Evolutionary conservation across 2,888 invertebrate genomes (phyloP), one percentile per base, ranked within the genome.

Genomic region (Leptinotarsa rubiginosa): DNA sequence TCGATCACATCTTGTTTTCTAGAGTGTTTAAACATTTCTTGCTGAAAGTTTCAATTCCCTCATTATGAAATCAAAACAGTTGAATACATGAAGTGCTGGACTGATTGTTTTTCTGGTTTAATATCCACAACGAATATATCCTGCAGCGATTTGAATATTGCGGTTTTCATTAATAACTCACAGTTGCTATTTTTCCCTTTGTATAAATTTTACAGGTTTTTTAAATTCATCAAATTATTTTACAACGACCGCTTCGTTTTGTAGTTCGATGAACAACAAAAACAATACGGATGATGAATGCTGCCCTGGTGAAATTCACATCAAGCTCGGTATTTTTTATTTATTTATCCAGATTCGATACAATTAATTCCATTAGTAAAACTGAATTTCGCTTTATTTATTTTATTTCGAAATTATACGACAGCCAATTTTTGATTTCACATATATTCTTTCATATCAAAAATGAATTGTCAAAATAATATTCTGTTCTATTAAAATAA

Each of bases 141-240:
- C 62, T 25, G 25, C 16, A 31, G 41, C 62, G 0, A 62, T 62
- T 59, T 18, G 59, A 59, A 31, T 62, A 62, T 5, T 62, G 62
- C 62, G 62, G 62, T 62, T 62, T 31, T 31, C 0, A 62, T 1
- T 62, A 16, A 62, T 62, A n/a, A 62, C 15, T 56, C 12, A 0
- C 31, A 62, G 62, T 62, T 62, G 62, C 13, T 31, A 25, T 70
- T 75, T 41, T 72, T 69, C 65, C 69, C 75, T 75, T 75, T 75
- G 70, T 72, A 69, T 69, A 31, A n/a, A 69, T 65, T 75, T 69
- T 65, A 72, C 69, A 64, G 69, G 56, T 49, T 77, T 77, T 78
- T 78, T 72, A 67, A 75, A 74, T 74, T 74, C 68, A 77, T 74
- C 74, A 74, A 75, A 78, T 78, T 78, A 78, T 77, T 77, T 78